phyloP scores from a whole-genome alignment of 2,797 vertebrate species.

The Psittacula derbiana region DNA sequence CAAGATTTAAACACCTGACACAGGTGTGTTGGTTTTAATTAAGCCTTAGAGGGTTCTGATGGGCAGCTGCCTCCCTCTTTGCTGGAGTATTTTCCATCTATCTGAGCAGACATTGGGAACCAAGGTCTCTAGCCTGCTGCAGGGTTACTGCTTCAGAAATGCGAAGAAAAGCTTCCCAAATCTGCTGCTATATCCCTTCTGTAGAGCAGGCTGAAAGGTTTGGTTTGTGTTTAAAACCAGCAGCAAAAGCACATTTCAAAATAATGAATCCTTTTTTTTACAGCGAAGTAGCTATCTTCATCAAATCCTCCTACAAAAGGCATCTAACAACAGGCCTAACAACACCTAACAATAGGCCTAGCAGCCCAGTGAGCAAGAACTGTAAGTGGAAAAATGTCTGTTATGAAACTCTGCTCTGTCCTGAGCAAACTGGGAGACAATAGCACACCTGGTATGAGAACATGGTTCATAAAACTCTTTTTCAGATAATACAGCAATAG shows the following conservation, averaged over 20 bases:
- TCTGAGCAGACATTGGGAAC: fast-evolving
- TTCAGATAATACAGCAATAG: neutral
- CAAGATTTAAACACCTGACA: neutral
- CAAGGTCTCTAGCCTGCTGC: neutral
- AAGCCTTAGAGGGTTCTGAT: neutral
- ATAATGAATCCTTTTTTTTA: neutral
- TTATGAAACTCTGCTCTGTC: neutral
- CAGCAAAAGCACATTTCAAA: neutral
- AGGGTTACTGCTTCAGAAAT: neutral
- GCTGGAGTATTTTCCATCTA: neutral
- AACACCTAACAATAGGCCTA: neutral
- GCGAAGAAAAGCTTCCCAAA: neutral
- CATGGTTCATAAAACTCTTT: neutral
- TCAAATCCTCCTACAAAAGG: neutral
- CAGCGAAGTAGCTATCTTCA: neutral
- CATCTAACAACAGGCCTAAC: neutral
- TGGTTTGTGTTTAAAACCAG: neutral
- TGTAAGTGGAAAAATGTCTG: neutral
- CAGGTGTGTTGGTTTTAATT: neutral
- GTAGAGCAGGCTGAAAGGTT: neutral
- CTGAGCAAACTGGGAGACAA: neutral
- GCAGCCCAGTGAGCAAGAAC: neutral
- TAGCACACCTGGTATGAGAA: neutral
- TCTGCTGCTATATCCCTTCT: neutral
- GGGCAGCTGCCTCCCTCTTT: neutral